A percentile compares a stretch with the other conserved stretches of the same genome.
phyloP scores from a whole-genome alignment of 1,140 invertebrate genomes.

The Diorhabda sublineata region DNA sequence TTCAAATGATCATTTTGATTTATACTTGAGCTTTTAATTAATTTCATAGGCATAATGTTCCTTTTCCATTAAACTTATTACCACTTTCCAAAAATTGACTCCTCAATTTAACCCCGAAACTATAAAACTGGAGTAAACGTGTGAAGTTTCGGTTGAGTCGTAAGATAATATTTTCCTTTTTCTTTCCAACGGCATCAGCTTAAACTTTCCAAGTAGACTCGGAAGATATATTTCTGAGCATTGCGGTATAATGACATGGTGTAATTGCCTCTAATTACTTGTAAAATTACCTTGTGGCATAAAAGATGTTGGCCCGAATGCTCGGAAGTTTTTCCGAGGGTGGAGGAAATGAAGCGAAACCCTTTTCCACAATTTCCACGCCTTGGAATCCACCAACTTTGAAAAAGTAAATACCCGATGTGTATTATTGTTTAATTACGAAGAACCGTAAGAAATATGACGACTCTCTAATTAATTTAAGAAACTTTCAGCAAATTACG shows the following conservation, averaged over 20 bases:
- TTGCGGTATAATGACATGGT: constrained; percentile 46
- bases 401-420: constrained; percentile 41
- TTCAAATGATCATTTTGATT: no score
- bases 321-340: constrained; percentile 39
- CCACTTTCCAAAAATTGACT: not conserved
- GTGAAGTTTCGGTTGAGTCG: constrained; percentile 15
- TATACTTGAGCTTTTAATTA: no score
- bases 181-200: constrained; percentile 8
- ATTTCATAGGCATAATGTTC: no score
- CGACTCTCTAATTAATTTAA: constrained; percentile 41
- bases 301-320: constrained; percentile 42
- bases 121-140: constrained; percentile 9
- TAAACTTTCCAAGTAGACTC: constrained; percentile 18
- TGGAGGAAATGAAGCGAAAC: constrained; percentile 42
- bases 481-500: constrained; percentile 36
- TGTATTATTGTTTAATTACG: constrained; percentile 44
- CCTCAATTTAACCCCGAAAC: not conserved
- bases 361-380: constrained; percentile 29
- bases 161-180: constrained; percentile 23
- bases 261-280: constrained; percentile 51
- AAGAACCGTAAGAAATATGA: constrained; percentile 39
- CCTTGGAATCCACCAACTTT: constrained; percentile 15
- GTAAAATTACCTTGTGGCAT: constrained; percentile 50
- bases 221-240: constrained; percentile 43
- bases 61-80: not conserved